phyloP scores from a whole-genome alignment of 92 coral and sea anemone species.

The Paragorgia papillata region DNA sequence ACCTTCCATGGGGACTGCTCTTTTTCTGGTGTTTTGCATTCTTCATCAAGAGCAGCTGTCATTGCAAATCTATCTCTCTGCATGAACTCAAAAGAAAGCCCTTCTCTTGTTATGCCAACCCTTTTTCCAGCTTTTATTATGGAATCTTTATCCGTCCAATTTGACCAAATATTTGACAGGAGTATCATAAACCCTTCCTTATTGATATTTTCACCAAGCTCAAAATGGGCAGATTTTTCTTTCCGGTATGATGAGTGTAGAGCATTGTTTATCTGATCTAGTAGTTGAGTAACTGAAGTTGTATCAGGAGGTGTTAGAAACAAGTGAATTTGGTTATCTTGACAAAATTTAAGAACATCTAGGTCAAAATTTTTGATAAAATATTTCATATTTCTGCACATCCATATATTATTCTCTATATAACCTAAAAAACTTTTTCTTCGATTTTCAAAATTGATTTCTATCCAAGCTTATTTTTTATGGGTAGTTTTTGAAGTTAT shows the following conservation, averaged over 20 bases:
- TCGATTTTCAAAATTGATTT: no score
- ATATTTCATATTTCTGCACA: no score
- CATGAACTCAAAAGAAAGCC: slow-evolving; percentile 14
- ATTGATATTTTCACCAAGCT: slow-evolving; percentile 7
- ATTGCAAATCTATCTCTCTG: slow-evolving; percentile 27
- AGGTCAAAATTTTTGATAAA: no score
- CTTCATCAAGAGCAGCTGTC: slow-evolving; percentile 24
- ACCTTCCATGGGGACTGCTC: slow-evolving; percentile 7
- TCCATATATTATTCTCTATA: no score
- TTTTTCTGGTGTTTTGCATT: slow-evolving; percentile 14
- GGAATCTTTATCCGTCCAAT: slow-evolving; percentile 9
- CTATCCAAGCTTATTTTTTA: no score
- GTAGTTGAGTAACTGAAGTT: slow-evolving; percentile 12
- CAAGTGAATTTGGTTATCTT: slow-evolving; percentile 1
- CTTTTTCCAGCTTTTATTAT: slow-evolving; percentile 25
- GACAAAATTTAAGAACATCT: background rate
- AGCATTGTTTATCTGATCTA: slow-evolving; percentile 5
- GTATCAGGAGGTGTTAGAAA: slow-evolving; percentile 12
- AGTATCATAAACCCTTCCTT: slow-evolving; percentile 20
- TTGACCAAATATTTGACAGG: slow-evolving; percentile 22
- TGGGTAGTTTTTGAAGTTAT: no score
- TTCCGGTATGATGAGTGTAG: slow-evolving; percentile 23
- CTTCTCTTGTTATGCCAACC: slow-evolving; percentile 14
- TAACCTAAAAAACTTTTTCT: no score
- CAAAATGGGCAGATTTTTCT: slow-evolving; percentile 21